These are phyloP conservation scores for Etheostoma nigrum DNA, from an alignment of 2,797 vertebrate genomes.

Conservation along the genomic window DNA sequence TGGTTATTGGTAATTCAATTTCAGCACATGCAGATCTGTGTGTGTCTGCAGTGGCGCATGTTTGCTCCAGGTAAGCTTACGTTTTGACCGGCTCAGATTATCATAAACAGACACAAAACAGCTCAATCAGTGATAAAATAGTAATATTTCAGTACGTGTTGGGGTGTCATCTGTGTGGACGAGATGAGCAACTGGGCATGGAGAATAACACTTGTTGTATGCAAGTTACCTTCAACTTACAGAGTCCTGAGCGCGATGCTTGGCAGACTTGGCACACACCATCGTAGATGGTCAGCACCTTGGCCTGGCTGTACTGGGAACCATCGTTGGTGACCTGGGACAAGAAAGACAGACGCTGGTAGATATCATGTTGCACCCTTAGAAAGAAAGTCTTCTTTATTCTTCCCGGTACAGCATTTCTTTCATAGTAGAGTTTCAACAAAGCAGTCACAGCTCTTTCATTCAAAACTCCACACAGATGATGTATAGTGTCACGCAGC, in stretches of 20 bases:
- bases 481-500: too few relatives aligned
- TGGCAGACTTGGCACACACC: slow-evolving; percentile 87
- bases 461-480: too few relatives aligned
- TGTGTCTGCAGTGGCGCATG: slow-evolving; percentile 5
- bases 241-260: slow-evolving; percentile 80
- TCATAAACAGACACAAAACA: too few relatives aligned
- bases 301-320: slow-evolving; percentile 83
- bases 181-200: neutral
- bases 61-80: neutral
- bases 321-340: slow-evolving; percentile 87
- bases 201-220: neutral
- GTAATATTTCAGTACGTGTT: too few relatives aligned
- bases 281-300: slow-evolving; percentile 86
- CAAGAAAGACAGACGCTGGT: slow-evolving; percentile 28
- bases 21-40: neutral
- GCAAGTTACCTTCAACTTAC: slow-evolving; percentile 90
- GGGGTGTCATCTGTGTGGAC: neutral
- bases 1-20: too few relatives aligned
- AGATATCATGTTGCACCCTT: too few relatives aligned
- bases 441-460: too few relatives aligned
- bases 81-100: too few relatives aligned
- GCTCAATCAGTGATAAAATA: too few relatives aligned
- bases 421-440: too few relatives aligned
- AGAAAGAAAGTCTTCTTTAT: too few relatives aligned
- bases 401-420: too few relatives aligned